Conservation (phyloP, 2,797 vertebrate species). For the Knipowitschia caucasica region DNA sequence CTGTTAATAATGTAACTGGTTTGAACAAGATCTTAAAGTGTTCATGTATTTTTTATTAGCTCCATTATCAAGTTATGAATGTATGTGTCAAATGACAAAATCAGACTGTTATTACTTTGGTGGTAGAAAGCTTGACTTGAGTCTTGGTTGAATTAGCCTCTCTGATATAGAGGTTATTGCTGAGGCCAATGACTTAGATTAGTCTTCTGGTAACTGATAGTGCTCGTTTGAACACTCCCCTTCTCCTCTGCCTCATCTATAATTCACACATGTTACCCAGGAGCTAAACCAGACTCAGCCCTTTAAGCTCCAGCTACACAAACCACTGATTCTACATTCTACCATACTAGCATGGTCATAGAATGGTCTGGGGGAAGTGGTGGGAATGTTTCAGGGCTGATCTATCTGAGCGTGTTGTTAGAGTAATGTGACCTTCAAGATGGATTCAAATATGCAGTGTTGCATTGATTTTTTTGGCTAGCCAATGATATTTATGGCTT, state of each 20-base stretch:
- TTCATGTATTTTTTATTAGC: slow-evolving; percentile 79
- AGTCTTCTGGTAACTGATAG: slow-evolving; percentile 66
- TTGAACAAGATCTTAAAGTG: slow-evolving; percentile 81
- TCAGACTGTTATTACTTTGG: slow-evolving; percentile 12
- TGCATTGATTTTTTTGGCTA: slow-evolving; percentile 71
- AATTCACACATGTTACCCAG: slow-evolving; percentile 54
- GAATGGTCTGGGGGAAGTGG: slow-evolving; percentile 18
- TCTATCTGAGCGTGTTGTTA: slow-evolving; percentile 30
- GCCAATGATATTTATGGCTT: slow-evolving; percentile 72
- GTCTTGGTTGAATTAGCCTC: slow-evolving; percentile 24
- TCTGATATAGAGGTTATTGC: slow-evolving; percentile 40
- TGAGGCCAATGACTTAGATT: slow-evolving; percentile 49
- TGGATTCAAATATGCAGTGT: slow-evolving; percentile 70
- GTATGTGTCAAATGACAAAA: slow-evolving; percentile 40
- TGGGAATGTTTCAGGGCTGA: slow-evolving; percentile 24
- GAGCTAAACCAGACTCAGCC: slow-evolving; percentile 41
- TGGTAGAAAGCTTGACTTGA: slow-evolving; percentile 26
- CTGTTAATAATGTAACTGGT: slow-evolving; percentile 81
- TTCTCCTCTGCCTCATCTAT: slow-evolving; percentile 66
- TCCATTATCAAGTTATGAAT: slow-evolving; percentile 73
- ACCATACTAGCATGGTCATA: slow-evolving; percentile 1
- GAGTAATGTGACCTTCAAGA: slow-evolving; percentile 73
- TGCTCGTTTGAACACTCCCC: slow-evolving; percentile 49
- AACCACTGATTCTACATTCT: slow-evolving; percentile 34
- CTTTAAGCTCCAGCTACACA: slow-evolving; percentile 21